These are phyloP conservation scores for Idaea aversata DNA, from an alignment of 2,888 invertebrate species.

Conservation along the genomic window DNA sequence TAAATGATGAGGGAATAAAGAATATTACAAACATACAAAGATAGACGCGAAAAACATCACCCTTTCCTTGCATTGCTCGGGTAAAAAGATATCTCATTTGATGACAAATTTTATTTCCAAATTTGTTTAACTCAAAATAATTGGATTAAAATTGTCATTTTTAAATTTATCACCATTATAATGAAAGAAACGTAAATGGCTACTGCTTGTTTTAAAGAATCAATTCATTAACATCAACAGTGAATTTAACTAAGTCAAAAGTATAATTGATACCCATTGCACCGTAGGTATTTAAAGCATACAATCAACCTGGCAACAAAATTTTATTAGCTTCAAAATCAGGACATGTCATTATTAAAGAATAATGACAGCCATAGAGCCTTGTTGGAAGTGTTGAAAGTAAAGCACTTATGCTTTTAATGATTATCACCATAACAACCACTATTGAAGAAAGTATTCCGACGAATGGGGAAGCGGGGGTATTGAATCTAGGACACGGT, in stretches of 20 bases:
- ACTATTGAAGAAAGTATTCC: conserved; percentile 40
- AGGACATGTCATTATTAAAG: not conserved
- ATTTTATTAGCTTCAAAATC: not conserved
- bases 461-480: conserved; percentile 41
- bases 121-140: no score
- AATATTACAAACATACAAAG: no score
- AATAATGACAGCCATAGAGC: conserved; percentile 3
- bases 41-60: no score
- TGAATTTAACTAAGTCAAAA: not conserved
- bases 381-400: conserved; percentile 14
- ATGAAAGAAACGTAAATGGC: no score
- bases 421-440: conserved; percentile 27
- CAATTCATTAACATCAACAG: no score
- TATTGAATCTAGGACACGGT: conserved; percentile 60
- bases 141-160: no score
- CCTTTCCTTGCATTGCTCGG: no score
- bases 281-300: not conserved
- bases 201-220: no score
- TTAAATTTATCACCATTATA: no score
- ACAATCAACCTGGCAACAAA: not conserved
- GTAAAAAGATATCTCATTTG: no score
- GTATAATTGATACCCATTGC: not conserved
- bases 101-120: no score
- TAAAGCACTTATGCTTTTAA: conserved; percentile 28
- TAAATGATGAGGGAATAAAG: no score